Evolutionary conservation across 2,888 invertebrate species (phyloP), one percentile per base, ranked within the genome.

Genomic region (Ypsolopha sequella): DNA sequence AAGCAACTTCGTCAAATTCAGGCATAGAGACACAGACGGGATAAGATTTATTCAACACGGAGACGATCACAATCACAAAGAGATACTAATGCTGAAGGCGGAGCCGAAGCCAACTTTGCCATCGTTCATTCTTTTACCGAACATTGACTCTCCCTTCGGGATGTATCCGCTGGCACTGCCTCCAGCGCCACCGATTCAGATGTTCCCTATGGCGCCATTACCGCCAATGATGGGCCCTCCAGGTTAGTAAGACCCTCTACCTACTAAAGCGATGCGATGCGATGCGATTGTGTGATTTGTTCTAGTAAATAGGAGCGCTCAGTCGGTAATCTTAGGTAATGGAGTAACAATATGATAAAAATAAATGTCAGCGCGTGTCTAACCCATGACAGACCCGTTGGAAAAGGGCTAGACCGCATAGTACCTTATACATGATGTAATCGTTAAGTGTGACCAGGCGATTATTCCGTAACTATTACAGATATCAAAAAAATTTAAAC

Each of bases 61-160:
- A 9, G 39, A n/a, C 39, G 39, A 70, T 35, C 78, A 78, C 54
- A 80, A 70, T 6, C 80, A 85, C 52, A 76, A 77, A 55, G 76
- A 80, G 63, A 70, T 84, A 50, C 53, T 85, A 13, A 68, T 84
- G 57, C 65, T 72, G 49, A 80, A 78, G 56, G 82, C 75, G 59
- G 75, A 75, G 53, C 74, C 75, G 1, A 75, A 70, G 48, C 74
- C 72, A 14, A 76, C 74, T 2, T 60, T 86, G 51, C 85, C 85
- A 0, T 82, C 82, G 6, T 84, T 85, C 54, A 76, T 85, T 58
- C 82, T 84, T 54, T 60, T 85, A 48, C 85, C 85, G 6, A 77
- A 70, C 50, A 66, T 79, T 61, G 74, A 77, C 8, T 78, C 82
- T 13, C 74, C 80, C 1, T 84, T 66, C 56, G 39, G 39, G 2